Percentiles rank a stretch among this genome's conserved stretches.
Conservation (phyloP, 1,140 invertebrate genomes). For the Pristionchus pacificus region DNA sequence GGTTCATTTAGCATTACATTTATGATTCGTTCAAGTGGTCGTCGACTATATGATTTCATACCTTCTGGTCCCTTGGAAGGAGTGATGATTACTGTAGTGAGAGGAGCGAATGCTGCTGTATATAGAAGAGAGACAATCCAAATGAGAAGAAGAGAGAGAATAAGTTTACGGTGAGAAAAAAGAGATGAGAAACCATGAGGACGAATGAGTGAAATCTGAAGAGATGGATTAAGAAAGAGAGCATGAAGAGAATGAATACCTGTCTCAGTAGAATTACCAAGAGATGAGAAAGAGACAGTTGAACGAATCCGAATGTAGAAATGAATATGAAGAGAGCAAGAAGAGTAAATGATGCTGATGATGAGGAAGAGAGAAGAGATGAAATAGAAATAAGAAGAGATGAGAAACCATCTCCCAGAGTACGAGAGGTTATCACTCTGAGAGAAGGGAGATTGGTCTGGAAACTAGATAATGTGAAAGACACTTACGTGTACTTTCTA, state of each 20-base stretch:
- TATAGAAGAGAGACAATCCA: background rate
- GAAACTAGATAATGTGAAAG: too few species aligned
- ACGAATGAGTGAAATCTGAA: background rate
- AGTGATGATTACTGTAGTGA: background rate
- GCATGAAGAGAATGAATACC: background rate
- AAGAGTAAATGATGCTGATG: background rate
- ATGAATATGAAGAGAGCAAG: background rate
- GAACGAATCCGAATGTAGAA: background rate
- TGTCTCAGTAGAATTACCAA: background rate
- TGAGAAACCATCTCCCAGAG: background rate
- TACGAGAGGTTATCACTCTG: background rate
- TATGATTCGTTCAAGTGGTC: too few species aligned
- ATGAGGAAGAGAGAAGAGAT: background rate
- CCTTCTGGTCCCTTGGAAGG: background rate
- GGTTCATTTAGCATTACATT: too few species aligned
- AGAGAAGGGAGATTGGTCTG: background rate
- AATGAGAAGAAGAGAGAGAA: background rate
- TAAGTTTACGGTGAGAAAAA: background rate
- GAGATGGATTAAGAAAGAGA: background rate
- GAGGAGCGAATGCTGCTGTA: background rate
- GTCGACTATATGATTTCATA: background rate
- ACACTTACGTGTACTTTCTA: background rate
- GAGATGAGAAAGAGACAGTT: background rate
- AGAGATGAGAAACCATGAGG: background rate
- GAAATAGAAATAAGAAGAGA: background rate